phyloP scores from a whole-genome alignment of 1,140 invertebrate species.

The Drosophila miranda region DNA sequence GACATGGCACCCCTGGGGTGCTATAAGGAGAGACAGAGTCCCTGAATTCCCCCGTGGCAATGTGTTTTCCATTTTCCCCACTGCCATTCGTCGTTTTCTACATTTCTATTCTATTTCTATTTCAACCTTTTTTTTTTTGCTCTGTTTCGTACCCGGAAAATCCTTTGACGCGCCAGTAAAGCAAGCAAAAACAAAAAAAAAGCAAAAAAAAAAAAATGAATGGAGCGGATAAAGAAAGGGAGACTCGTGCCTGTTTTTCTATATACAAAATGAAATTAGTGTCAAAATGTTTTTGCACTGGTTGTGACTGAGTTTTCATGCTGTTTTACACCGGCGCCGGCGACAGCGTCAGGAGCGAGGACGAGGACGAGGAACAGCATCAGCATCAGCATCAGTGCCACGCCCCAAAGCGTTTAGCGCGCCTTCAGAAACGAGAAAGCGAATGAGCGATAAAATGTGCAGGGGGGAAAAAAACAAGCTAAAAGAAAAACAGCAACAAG shows the following conservation, averaged over 20 bases:
- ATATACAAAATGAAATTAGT: slow-evolving; percentile 80
- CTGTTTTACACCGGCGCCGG: slow-evolving; percentile 74
- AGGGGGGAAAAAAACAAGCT: slow-evolving; percentile 32
- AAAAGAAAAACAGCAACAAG: slow-evolving; percentile 4
- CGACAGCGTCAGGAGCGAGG: slow-evolving; percentile 22
- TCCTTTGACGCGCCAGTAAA: slow-evolving; percentile 73
- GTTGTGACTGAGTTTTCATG: slow-evolving; percentile 78
- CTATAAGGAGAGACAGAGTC: background rate
- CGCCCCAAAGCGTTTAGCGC: slow-evolving; percentile 76
- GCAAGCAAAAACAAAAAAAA: slow-evolving; percentile 33
- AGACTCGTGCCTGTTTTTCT: slow-evolving; percentile 67
- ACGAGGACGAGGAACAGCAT: too few species aligned
- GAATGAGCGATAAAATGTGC: slow-evolving; percentile 76
- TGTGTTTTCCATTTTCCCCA: slow-evolving; percentile 70
- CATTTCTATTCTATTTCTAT: slow-evolving; percentile 78
- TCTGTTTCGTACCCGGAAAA: slow-evolving; percentile 42
- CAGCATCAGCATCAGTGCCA: slow-evolving; percentile 43
- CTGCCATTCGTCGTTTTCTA: slow-evolving; percentile 55
- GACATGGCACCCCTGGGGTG: slow-evolving; percentile 39
- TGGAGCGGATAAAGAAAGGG: slow-evolving; percentile 16
- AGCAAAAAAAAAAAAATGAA: slow-evolving; percentile 16
- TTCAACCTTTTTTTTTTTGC: slow-evolving; percentile 62
- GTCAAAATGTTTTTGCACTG: slow-evolving; percentile 79
- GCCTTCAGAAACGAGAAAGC: slow-evolving; percentile 58
- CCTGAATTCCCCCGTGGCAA: slow-evolving; percentile 44